These are phyloP conservation scores for Hirtodrosophila duncani DNA, from an alignment of 2,888 invertebrate genomes.

Conservation along the genomic window DNA sequence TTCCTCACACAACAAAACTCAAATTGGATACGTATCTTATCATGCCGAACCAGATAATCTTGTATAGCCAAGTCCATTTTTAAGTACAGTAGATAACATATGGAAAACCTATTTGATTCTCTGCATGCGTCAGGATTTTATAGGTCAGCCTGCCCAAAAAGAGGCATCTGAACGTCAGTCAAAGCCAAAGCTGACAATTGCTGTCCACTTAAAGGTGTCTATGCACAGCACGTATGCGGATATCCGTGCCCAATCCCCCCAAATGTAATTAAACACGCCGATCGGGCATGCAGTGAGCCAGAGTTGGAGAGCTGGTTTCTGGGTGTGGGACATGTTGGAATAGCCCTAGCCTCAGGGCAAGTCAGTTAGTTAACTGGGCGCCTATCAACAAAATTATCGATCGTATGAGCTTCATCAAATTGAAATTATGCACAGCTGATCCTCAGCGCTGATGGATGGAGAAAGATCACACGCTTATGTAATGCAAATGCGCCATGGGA, in stretches of 20 bases:
- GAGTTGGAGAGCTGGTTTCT: constrained; percentile 8
- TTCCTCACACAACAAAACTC: no score
- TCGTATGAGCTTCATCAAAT: constrained; percentile 66
- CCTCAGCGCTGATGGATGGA: constrained; percentile 40
- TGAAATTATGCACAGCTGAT: constrained; percentile 66
- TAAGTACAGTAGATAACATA: no score
- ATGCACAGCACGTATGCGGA: constrained; percentile 70
- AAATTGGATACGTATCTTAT: no score
- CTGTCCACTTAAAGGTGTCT: neutral
- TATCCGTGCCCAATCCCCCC: constrained; percentile 67
- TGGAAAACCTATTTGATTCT: no score
- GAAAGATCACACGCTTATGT: constrained; percentile 52
- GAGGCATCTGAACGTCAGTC: neutral
- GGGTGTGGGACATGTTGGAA: constrained; percentile 9
- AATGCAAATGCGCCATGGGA: constrained; percentile 38
- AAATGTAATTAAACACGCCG: constrained; percentile 68
- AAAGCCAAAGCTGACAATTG: constrained; percentile 12
- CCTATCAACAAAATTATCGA: constrained; percentile 60
- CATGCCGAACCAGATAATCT: no score
- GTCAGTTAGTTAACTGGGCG: constrained; percentile 44
- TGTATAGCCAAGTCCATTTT: no score
- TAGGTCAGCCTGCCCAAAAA: constrained; percentile 5
- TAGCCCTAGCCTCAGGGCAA: constrained; percentile 43
- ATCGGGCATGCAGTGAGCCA: constrained; percentile 32
- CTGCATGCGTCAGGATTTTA: no score